Conservation (phyloP, 1,140 invertebrate genomes). For the Bradysia coprophila region DNA sequence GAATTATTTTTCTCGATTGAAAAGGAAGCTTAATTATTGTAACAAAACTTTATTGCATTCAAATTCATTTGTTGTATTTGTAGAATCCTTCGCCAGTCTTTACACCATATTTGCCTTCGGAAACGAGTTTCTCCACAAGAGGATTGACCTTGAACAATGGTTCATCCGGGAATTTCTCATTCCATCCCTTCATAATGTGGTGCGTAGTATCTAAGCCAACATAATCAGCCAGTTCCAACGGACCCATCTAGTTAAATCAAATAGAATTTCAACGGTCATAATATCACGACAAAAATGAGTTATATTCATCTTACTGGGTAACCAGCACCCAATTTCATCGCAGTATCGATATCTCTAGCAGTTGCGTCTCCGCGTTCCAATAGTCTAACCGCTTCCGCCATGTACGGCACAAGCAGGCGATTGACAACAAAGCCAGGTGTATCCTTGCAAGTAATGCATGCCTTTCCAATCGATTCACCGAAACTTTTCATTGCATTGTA, state of each 20-base stretch:
- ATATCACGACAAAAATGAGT: too few relatives aligned
- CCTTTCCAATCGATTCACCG: conserved; percentile 63
- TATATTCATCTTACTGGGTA: too few relatives aligned
- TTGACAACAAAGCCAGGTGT: conserved; percentile 80
- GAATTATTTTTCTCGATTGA: too few relatives aligned
- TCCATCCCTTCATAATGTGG: conserved; percentile 51
- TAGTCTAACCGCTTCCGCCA: conserved; percentile 55
- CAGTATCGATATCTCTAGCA: conserved; percentile 58
- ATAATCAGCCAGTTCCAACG: conserved; percentile 64
- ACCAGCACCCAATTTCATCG: conserved; percentile 71
- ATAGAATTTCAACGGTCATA: too few relatives aligned
- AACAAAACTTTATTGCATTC: too few relatives aligned
- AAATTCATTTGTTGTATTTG: conserved; percentile 53
- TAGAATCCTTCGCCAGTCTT: conserved; percentile 82
- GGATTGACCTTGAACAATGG: conserved; percentile 47
- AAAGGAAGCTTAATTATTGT: too few relatives aligned
- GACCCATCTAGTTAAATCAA: too few relatives aligned
- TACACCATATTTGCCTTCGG: conserved; percentile 61
- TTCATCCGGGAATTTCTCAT: conserved; percentile 57
- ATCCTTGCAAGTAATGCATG: conserved; percentile 63
- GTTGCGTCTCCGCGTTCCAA: conserved; percentile 62
- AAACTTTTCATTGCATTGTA: conserved; percentile 51
- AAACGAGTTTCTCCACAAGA: conserved; percentile 50
- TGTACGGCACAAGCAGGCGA: conserved; percentile 56
- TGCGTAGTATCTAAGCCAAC: conserved; percentile 56